phyloP scores from a whole-genome alignment of 2,797 vertebrate species.

The Gadopsis marmoratus region DNA sequence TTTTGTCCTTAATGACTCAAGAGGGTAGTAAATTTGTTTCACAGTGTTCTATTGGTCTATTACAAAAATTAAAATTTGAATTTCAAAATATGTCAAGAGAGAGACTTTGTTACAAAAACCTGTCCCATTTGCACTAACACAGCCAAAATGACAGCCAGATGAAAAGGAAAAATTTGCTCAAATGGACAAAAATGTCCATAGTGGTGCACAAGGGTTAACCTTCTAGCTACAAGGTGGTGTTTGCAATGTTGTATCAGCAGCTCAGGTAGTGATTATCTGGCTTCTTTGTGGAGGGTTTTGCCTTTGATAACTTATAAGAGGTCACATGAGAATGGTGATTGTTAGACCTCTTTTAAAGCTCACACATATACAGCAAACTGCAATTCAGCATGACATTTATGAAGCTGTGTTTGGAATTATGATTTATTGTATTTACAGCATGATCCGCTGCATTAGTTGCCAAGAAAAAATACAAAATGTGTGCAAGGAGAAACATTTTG shows the following conservation, averaged over 20 bases:
- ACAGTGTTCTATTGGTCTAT: too few species aligned
- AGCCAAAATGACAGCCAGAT: too few species aligned
- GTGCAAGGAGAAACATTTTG: conserved; percentile 3
- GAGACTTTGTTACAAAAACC: neutral
- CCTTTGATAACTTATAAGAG: neutral
- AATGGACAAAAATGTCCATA: too few species aligned
- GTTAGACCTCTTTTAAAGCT: conserved; percentile 8
- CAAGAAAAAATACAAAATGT: conserved; percentile 25
- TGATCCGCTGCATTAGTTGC: conserved; percentile 41
- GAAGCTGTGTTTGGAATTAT: conserved; percentile 36
- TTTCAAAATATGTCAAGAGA: too few species aligned
- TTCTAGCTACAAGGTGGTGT: neutral
- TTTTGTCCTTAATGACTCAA: too few species aligned
- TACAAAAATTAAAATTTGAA: too few species aligned
- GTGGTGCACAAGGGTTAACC: neutral
- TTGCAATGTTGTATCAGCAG: conserved; percentile 1
- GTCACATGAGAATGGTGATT: neutral
- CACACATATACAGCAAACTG: conserved; percentile 21
- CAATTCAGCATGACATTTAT: conserved; percentile 29
- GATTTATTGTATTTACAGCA: conserved; percentile 29
- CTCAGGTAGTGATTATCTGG: neutral
- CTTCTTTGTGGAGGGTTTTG: neutral
- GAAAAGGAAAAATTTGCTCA: too few species aligned
- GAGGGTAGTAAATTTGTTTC: too few species aligned
- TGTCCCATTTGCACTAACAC: too few species aligned